phyloP scores from a whole-genome alignment of 2,113 vertebrate genomes.

The Perca fluviatilis region DNA sequence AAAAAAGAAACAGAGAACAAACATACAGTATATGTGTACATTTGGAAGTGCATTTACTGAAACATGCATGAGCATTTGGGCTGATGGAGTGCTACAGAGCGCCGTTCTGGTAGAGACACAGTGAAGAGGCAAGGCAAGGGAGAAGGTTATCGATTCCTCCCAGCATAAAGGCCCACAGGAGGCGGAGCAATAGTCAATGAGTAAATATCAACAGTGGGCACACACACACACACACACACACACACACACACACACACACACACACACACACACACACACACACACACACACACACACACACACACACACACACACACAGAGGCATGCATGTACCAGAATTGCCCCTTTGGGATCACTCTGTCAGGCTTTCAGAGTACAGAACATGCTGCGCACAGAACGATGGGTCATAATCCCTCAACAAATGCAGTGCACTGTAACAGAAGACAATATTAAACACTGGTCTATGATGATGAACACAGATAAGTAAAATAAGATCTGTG shows the following conservation, averaged over 20 bases:
- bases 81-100: constrained; percentile 32
- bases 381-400: constrained; percentile 39
- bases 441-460: constrained; percentile 45
- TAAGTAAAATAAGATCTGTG: constrained; percentile 46
- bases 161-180: constrained; percentile 61
- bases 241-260: background rate
- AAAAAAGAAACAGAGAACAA: constrained; percentile 12
- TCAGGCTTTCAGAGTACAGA: constrained; percentile 49
- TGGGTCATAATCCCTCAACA: constrained; percentile 42
- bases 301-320: constrained; percentile 12
- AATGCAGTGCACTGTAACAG: constrained; percentile 44
- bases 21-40: background rate
- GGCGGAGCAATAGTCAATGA: constrained; percentile 63
- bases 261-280: constrained; percentile 9
- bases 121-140: constrained; percentile 22
- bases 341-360: constrained; percentile 42
- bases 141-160: constrained; percentile 72
- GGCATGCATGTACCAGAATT: constrained; percentile 44
- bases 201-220: constrained; percentile 59
- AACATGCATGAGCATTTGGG: constrained; percentile 31
- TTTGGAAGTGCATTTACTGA: constrained; percentile 24
- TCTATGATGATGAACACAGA: constrained; percentile 35
- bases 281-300: constrained; percentile 22
- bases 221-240: background rate
- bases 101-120: constrained; percentile 30